Percentiles rank a stretch among this genome's conserved stretches.
phyloP scores from a whole-genome alignment of 2,797 vertebrate species.

The Neostethus bicornis region DNA sequence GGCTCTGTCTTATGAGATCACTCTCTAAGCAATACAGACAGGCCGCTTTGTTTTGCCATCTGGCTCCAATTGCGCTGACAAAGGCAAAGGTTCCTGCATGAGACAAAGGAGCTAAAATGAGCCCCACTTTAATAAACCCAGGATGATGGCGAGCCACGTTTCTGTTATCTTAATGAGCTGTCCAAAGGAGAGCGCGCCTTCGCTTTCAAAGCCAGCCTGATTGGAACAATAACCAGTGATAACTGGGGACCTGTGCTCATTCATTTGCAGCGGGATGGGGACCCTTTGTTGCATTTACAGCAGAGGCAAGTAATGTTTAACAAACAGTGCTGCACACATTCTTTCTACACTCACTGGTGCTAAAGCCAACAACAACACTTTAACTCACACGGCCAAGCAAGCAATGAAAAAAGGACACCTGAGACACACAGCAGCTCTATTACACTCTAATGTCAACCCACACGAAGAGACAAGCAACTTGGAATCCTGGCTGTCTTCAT shows the following conservation, averaged over 20 bases:
- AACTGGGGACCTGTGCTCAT: constrained; percentile 68
- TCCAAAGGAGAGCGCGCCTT: constrained; percentile 68
- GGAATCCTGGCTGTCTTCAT: constrained; percentile 24
- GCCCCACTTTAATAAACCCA: constrained; percentile 76
- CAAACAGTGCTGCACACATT: constrained; percentile 63
- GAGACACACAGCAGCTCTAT: neutral
- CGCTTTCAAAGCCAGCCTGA: constrained; percentile 73
- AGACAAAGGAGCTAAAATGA: constrained; percentile 78
- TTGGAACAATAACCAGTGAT: constrained; percentile 79
- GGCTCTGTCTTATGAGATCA: constrained; percentile 64
- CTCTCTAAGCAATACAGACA: constrained; percentile 71
- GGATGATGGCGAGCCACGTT: constrained; percentile 74
- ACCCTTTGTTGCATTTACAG: constrained; percentile 68
- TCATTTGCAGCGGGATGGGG: constrained; percentile 61
- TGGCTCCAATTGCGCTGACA: constrained; percentile 79
- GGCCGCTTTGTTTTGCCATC: constrained; percentile 79
- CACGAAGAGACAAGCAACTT: constrained; percentile 23
- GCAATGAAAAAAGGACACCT: constrained; percentile 13
- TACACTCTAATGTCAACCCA: constrained; percentile 25
- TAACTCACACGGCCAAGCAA: constrained; percentile 16
- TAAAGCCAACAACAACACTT: constrained; percentile 41
- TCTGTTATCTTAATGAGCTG: constrained; percentile 84
- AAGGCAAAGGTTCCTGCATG: constrained; percentile 71
- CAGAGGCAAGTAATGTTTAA: constrained; percentile 66
- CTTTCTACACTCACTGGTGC: constrained; percentile 46